A percentile compares a stretch with the other conserved stretches of the same genome.
Conservation (phyloP, 2,113 vertebrate genomes). For the Leucoraja erinaceus region DNA sequence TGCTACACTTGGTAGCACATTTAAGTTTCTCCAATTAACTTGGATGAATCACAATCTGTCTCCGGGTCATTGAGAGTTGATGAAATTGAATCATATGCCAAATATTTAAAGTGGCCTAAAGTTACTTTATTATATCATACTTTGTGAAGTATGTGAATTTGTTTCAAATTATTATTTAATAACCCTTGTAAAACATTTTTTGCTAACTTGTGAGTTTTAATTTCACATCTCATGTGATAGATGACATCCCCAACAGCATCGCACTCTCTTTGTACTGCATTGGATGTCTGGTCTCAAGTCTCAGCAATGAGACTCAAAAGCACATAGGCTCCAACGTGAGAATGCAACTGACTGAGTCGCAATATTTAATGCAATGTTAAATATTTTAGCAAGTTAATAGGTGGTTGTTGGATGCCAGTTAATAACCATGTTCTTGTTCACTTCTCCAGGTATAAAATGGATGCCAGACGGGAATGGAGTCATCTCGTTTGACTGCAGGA, state of each 20-base stretch:
- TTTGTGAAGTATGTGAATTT: too few species aligned
- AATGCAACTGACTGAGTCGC: too few species aligned
- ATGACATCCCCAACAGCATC: too few species aligned
- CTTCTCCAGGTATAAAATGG: constrained; percentile 80
- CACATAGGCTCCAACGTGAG: too few species aligned
- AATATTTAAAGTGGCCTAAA: background rate
- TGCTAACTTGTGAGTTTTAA: too few species aligned
- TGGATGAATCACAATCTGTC: background rate
- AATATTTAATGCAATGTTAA: too few species aligned
- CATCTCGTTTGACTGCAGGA: constrained; percentile 84
- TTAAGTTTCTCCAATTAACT: background rate
- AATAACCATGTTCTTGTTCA: background rate
- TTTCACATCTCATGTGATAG: too few species aligned
- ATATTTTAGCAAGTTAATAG: background rate
- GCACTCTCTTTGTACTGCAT: too few species aligned
- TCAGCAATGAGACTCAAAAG: too few species aligned
- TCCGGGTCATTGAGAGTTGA: background rate
- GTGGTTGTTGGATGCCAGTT: background rate
- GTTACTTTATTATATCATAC: background rate
- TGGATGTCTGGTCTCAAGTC: too few species aligned
- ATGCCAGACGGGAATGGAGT: constrained; percentile 87
- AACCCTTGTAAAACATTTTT: too few species aligned
- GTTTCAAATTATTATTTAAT: too few species aligned
- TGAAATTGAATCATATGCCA: background rate
- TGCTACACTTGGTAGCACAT: background rate